Evolutionary conservation across 2,888 invertebrate species (phyloP).

Genomic region (Epirrhoe tristata): DNA sequence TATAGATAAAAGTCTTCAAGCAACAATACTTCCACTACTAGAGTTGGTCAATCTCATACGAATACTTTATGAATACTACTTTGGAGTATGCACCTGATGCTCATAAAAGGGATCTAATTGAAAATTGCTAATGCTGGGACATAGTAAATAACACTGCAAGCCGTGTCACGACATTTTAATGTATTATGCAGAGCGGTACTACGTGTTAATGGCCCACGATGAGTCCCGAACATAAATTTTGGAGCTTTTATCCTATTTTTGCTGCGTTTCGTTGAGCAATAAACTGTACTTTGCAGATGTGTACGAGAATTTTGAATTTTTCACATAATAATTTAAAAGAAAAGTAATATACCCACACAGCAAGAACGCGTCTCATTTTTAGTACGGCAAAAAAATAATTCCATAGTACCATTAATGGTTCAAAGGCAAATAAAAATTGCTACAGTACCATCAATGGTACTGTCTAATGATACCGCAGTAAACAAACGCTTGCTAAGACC

Average conservation of each 20-base stretch:
- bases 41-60: constrained; percentile 17
- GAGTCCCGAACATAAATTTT: constrained; percentile 75
- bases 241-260: constrained; percentile 74
- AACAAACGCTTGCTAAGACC: too few species aligned
- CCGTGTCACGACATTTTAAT: constrained; percentile 75
- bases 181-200: constrained; percentile 78
- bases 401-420: too few species aligned
- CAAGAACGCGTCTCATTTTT: too few species aligned
- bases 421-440: too few species aligned
- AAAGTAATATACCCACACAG: neutral
- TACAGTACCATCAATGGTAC: too few species aligned
- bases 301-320: constrained; percentile 31
- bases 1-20: too few species aligned
- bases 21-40: too few species aligned
- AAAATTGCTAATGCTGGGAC: constrained; percentile 70
- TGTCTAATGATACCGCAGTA: too few species aligned
- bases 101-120: constrained; percentile 66
- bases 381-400: too few species aligned
- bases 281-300: constrained; percentile 48
- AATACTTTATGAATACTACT: neutral
- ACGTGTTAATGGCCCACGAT: constrained; percentile 78
- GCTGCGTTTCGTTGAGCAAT: constrained; percentile 66
- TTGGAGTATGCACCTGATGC: constrained; percentile 47
- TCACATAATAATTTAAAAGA: neutral
- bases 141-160: constrained; percentile 75